These are phyloP conservation scores for Euzophera pinguis DNA, from an alignment of 2,888 invertebrate species.

Conservation along the genomic window DNA sequence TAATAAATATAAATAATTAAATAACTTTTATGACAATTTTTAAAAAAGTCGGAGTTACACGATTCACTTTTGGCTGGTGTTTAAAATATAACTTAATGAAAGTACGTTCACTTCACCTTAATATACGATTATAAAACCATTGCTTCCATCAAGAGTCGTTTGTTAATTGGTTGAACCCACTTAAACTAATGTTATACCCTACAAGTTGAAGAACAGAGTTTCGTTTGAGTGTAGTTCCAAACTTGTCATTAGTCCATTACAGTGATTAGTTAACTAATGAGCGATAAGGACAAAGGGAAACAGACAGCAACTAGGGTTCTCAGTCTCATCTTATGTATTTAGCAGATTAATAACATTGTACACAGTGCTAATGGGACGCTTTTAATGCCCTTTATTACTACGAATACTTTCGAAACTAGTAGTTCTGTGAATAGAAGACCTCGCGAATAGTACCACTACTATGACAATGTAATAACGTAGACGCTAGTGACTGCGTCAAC, in stretches of 20 bases:
- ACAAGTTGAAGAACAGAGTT: constrained; percentile 33
- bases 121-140: neutral
- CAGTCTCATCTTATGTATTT: neutral
- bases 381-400: neutral
- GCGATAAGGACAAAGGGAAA: constrained; percentile 16
- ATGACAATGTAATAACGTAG: too few relatives aligned
- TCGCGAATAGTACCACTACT: too few relatives aligned
- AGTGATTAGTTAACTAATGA: constrained; percentile 51
- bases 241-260: constrained; percentile 72
- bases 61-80: too few relatives aligned
- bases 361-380: neutral
- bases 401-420: too few relatives aligned
- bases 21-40: too few relatives aligned
- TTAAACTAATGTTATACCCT: constrained; percentile 19
- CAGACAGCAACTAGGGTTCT: neutral
- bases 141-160: neutral
- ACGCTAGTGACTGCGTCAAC: too few relatives aligned
- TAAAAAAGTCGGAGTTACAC: too few relatives aligned
- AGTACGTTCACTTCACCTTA: too few relatives aligned
- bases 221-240: constrained; percentile 42
- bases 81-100: too few relatives aligned
- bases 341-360: neutral
- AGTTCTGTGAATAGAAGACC: too few relatives aligned
- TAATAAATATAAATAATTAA: too few relatives aligned
- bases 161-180: constrained; percentile 1